phyloP scores from a whole-genome alignment of 2,888 invertebrate genomes.

The Anthophora plumipes region DNA sequence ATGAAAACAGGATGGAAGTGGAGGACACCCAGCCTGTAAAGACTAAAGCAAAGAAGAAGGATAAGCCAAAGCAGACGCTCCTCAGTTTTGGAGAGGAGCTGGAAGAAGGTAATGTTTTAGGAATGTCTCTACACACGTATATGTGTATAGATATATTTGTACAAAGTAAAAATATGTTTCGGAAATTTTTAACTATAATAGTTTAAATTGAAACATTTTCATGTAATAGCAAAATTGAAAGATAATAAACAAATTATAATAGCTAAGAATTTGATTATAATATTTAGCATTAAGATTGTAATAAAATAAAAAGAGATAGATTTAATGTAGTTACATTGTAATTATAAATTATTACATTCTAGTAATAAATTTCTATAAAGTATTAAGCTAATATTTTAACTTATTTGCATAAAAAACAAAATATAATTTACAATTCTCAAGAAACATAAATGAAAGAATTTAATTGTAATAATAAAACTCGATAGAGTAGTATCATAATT shows the following conservation, averaged over 20 bases:
- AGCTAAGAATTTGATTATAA: conserved; percentile 5
- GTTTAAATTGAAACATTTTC: background rate
- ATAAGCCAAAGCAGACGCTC: conserved; percentile 87
- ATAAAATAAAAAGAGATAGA: background rate
- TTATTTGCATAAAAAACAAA: background rate
- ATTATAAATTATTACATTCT: too few species aligned
- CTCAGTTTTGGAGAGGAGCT: conserved; percentile 92
- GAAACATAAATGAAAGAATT: too few species aligned
- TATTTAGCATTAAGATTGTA: background rate
- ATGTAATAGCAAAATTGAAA: background rate
- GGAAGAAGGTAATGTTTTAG: conserved; percentile 80
- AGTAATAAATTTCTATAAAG: background rate
- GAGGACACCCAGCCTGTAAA: conserved; percentile 84
- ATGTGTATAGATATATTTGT: background rate
- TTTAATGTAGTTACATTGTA: background rate
- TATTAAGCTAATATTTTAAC: background rate
- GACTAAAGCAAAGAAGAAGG: conserved; percentile 85
- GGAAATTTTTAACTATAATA: background rate
- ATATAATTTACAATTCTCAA: too few species aligned
- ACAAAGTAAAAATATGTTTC: conserved; percentile 2
- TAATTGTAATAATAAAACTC: background rate
- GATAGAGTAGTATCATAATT: background rate
- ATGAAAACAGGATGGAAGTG: conserved; percentile 87
- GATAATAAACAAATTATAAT: background rate
- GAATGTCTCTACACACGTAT: background rate